These are phyloP conservation scores for Zonitis immaculata DNA, from an alignment of 2,888 invertebrate genomes.

Conservation along the genomic window DNA sequence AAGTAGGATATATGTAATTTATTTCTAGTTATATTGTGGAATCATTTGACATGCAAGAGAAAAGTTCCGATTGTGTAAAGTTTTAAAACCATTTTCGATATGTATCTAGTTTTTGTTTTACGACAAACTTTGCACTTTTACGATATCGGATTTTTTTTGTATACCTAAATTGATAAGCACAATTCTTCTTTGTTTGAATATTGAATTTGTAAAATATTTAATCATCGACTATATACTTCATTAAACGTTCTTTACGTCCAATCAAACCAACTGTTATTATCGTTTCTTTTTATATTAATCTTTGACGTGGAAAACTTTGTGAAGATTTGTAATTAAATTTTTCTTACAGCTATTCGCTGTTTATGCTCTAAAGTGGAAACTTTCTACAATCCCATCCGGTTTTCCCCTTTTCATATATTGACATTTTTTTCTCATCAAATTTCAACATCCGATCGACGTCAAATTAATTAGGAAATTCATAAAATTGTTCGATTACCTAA, in stretches of 20 bases:
- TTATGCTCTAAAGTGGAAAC: conserved; percentile 7
- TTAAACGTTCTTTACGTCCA: conserved; percentile 8
- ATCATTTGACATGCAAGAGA: conserved; percentile 20
- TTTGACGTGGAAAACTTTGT: conserved; percentile 9
- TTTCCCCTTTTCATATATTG: neutral
- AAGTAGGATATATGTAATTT: neutral
- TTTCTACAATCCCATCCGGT: neutral
- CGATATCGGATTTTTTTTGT: conserved; percentile 15
- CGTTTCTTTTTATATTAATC: conserved; percentile 7
- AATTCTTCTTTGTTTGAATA: conserved; percentile 17
- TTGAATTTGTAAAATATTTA: no score
- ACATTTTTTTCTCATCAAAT: neutral
- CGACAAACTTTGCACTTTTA: conserved; percentile 20
- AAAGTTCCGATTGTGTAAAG: conserved; percentile 22
- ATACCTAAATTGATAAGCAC: conserved; percentile 18
- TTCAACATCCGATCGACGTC: neutral
- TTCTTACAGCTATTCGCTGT: conserved; percentile 5
- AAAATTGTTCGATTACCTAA: conserved; percentile 6
- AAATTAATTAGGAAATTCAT: conserved; percentile 8
- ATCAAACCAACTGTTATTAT: conserved; percentile 6
- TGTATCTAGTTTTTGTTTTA: conserved; percentile 22
- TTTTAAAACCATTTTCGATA: conserved; percentile 24
- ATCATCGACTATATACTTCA: conserved; percentile 17
- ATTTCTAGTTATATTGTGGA: neutral
- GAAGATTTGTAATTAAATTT: conserved; percentile 14